A percentile compares a stretch with the other conserved stretches of the same genome.
Evolutionary conservation across 2,113 vertebrate species (phyloP).

Genomic region (Etia nguti): DNA sequence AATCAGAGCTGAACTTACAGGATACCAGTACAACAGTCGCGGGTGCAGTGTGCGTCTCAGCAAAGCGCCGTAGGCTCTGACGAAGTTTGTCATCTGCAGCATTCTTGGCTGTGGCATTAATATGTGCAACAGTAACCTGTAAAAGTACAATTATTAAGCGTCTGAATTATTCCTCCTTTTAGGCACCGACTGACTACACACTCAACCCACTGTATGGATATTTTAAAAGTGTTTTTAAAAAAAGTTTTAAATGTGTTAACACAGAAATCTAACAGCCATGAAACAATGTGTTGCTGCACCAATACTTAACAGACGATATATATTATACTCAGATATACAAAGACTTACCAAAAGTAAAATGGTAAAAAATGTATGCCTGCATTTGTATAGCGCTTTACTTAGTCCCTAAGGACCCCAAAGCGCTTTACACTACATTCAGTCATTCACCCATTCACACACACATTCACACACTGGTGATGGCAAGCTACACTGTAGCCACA

Average conservation of each 20-base stretch:
- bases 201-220: background rate
- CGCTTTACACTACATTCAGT: too few species aligned
- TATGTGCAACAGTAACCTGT: constrained; percentile 97
- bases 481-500: too few species aligned
- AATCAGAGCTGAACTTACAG: constrained; percentile 72
- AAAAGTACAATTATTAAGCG: background rate
- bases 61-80: constrained; percentile 93
- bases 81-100: constrained; percentile 97
- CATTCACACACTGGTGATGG: too few species aligned
- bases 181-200: background rate
- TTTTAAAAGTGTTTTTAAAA: background rate
- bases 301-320: too few species aligned
- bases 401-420: too few species aligned
- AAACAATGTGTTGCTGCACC: too few species aligned
- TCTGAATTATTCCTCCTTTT: background rate
- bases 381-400: too few species aligned
- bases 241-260: background rate
- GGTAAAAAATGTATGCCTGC: too few species aligned
- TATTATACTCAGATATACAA: background rate
- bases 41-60: constrained; percentile 92
- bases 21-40: constrained; percentile 95
- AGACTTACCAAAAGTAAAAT: background rate
- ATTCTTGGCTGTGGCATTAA: constrained; percentile 98
- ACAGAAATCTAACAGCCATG: background rate
- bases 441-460: too few species aligned